Conservation (phyloP, 2,888 invertebrate genomes). For the Acrocyrtus sp. region DNA sequence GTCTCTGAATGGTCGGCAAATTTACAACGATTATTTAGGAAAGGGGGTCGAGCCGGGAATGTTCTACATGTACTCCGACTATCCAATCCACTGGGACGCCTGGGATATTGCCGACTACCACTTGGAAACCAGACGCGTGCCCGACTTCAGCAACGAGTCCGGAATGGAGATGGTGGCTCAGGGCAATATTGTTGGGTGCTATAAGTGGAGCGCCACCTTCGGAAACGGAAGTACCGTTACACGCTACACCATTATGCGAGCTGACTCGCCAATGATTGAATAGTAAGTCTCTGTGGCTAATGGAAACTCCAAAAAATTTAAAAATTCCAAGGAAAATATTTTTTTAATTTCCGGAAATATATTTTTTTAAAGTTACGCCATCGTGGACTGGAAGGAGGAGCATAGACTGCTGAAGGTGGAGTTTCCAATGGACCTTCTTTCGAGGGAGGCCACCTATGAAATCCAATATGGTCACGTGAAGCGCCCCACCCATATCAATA, state of each 20-base stretch:
- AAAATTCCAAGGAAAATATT: too few relatives aligned
- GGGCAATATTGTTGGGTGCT: slow-evolving; percentile 49
- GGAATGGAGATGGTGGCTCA: neutral
- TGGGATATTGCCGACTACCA: slow-evolving; percentile 68
- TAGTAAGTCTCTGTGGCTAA: slow-evolving; percentile 64
- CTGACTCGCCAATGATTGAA: slow-evolving; percentile 66
- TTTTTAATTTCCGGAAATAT: slow-evolving; percentile 59
- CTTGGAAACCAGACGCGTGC: slow-evolving; percentile 66
- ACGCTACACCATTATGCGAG: slow-evolving; percentile 67
- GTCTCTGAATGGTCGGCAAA: slow-evolving; percentile 26
- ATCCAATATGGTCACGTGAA: slow-evolving; percentile 68
- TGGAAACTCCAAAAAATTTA: slow-evolving; percentile 66
- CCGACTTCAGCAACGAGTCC: slow-evolving; percentile 13
- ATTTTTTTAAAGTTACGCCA: slow-evolving; percentile 64
- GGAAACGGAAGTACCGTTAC: slow-evolving; percentile 50
- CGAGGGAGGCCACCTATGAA: slow-evolving; percentile 67
- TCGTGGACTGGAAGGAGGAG: slow-evolving; percentile 68
- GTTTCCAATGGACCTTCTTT: slow-evolving; percentile 66
- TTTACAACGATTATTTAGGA: slow-evolving; percentile 43
- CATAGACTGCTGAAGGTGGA: slow-evolving; percentile 69
- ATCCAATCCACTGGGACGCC: slow-evolving; percentile 53
- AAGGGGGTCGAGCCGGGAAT: slow-evolving; percentile 48
- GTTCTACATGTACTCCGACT: slow-evolving; percentile 54
- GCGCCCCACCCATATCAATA: slow-evolving; percentile 69
- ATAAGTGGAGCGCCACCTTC: slow-evolving; percentile 49